A percentile compares a stretch with the other conserved stretches of the same genome.
phyloP scores from a whole-genome alignment of 1,140 invertebrate genomes.

The Gonatopus flavifemur region DNA sequence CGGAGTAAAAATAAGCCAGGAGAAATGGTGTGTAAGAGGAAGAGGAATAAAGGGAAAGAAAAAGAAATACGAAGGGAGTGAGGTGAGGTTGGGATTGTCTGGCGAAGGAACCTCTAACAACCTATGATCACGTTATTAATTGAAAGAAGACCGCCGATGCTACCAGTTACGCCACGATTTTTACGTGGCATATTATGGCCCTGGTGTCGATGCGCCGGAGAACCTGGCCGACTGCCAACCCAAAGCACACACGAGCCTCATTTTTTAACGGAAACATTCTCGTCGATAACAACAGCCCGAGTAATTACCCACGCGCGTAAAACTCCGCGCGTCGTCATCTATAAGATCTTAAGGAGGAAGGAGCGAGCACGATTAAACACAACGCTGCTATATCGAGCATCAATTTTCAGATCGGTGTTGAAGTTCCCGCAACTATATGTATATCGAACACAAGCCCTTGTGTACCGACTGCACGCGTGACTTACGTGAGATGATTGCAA shows the following conservation, averaged over 20 bases:
- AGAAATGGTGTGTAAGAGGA: slow-evolving; percentile 1
- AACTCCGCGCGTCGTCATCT: too few species aligned
- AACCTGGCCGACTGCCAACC: too few species aligned
- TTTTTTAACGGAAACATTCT: slow-evolving; percentile 33
- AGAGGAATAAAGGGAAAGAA: not conserved
- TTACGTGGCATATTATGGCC: slow-evolving; percentile 35
- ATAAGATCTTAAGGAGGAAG: too few species aligned
- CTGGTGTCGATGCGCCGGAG: not conserved
- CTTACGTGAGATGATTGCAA: too few species aligned
- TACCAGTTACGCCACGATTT: slow-evolving; percentile 46
- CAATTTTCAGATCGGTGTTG: too few species aligned
- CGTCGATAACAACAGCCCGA: too few species aligned
- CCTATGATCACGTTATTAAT: slow-evolving; percentile 58
- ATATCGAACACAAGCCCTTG: too few species aligned
- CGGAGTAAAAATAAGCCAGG: slow-evolving; percentile 16
- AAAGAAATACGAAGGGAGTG: not conserved
- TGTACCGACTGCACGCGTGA: too few species aligned
- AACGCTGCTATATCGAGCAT: too few species aligned
- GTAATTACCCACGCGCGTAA: too few species aligned
- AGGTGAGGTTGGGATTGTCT: slow-evolving; percentile 28
- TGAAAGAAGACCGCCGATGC: slow-evolving; percentile 53
- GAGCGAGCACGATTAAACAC: too few species aligned
- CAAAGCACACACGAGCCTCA: slow-evolving; percentile 20
- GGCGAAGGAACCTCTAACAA: slow-evolving; percentile 43
- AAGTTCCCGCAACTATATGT: too few species aligned